Percentiles rank a stretch among this genome's conserved stretches.
Conservation (phyloP, 53 echinoderm and acorn worm species). For the Glandiceps talaboti region DNA sequence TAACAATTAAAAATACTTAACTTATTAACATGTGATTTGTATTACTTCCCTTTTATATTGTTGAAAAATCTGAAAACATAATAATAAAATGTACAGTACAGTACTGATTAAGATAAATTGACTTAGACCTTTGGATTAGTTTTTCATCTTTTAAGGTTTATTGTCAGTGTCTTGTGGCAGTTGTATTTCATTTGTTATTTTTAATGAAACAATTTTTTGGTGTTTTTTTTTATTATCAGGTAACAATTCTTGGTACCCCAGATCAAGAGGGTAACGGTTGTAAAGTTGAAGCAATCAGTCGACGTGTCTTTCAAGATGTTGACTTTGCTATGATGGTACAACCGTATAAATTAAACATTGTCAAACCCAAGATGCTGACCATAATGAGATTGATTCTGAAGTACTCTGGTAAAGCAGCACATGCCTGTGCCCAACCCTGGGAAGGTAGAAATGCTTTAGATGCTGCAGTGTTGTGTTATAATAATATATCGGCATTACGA, state of each 20-base stretch:
- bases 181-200: too few species aligned
- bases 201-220: too few species aligned
- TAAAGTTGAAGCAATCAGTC: conserved; percentile 57
- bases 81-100: too few species aligned
- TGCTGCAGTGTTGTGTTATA: conserved; percentile 70
- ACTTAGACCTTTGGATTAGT: too few species aligned
- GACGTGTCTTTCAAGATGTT: conserved; percentile 50
- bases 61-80: too few species aligned
- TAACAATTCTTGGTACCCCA: conserved; percentile 55
- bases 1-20: too few species aligned
- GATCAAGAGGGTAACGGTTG: conserved; percentile 63
- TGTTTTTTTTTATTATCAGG: too few species aligned
- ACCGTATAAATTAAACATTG: conserved; percentile 51
- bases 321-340: conserved; percentile 55
- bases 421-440: conserved; percentile 76
- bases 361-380: conserved; percentile 55
- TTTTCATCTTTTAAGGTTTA: too few species aligned
- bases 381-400: conserved; percentile 44
- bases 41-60: too few species aligned
- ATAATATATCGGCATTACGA: conserved; percentile 57
- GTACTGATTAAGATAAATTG: too few species aligned
- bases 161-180: too few species aligned
- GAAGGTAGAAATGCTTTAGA: conserved; percentile 73
- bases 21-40: too few species aligned
- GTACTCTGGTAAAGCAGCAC: conserved; percentile 45